These are phyloP conservation scores for Venturia canescens DNA, from an alignment of 1,140 invertebrate species.

Conservation along the genomic window DNA sequence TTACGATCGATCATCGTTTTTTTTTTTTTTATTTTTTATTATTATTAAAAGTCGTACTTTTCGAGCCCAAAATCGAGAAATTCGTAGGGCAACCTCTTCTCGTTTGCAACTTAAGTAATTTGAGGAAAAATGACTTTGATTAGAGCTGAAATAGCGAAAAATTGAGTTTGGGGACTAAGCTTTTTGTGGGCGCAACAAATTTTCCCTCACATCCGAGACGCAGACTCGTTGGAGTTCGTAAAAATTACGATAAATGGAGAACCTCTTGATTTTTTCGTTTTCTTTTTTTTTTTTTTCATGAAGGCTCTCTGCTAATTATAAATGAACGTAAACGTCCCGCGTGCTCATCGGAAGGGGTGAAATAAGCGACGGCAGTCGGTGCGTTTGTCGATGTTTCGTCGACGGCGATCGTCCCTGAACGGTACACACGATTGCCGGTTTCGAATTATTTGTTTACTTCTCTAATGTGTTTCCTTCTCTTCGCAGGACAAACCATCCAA, in stretches of 20 bases:
- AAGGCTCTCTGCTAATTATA: constrained; percentile 25
- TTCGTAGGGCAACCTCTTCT: no score
- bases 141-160: no score
- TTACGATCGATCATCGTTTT: no score
- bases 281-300: not conserved
- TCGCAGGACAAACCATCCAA: no score
- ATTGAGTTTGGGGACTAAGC: no score
- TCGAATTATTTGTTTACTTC: constrained; percentile 41
- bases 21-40: no score
- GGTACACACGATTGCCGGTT: not conserved
- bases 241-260: constrained; percentile 62
- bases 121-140: no score
- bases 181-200: constrained; percentile 26
- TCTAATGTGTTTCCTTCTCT: no score
- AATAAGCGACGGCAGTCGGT: not conserved
- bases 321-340: constrained; percentile 11
- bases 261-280: constrained; percentile 1
- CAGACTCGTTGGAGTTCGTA: constrained; percentile 55
- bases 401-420: constrained; percentile 38
- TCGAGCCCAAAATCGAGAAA: no score
- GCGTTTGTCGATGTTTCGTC: not conserved
- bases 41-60: no score
- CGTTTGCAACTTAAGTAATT: no score
- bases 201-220: not conserved
- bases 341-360: not conserved